These are phyloP conservation scores for Podocnemis expansa DNA, from an alignment of 2,113 vertebrate genomes.

Conservation along the genomic window DNA sequence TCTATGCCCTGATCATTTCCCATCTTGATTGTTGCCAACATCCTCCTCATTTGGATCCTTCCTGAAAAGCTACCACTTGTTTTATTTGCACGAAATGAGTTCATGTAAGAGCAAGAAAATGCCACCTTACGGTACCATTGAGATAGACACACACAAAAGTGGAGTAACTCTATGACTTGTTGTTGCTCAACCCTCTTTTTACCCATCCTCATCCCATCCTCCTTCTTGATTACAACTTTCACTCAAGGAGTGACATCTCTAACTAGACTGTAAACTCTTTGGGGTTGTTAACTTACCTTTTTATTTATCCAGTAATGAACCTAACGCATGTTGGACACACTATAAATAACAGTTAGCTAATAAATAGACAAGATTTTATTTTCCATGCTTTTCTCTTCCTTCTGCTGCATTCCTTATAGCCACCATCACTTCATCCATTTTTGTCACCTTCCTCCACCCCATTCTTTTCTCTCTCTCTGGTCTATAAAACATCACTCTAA, in stretches of 20 bases:
- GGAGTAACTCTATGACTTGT: neutral
- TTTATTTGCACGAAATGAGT: neutral
- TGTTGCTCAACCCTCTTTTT: neutral
- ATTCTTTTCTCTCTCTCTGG: constrained; percentile 40
- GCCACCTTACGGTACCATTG: neutral
- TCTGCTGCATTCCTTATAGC: constrained; percentile 27
- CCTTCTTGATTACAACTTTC: constrained; percentile 19
- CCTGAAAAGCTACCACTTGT: neutral
- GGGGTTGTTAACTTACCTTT: constrained; percentile 37
- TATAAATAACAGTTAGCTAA: constrained; percentile 39
- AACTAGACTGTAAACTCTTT: constrained; percentile 47
- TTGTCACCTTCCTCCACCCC: neutral
- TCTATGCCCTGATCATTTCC: neutral
- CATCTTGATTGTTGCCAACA: too few species aligned
- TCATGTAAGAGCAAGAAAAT: neutral
- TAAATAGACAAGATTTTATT: constrained; percentile 23
- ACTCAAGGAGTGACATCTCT: constrained; percentile 22
- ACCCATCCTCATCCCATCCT: neutral
- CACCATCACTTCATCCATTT: constrained; percentile 60
- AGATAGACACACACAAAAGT: neutral
- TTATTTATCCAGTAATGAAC: constrained; percentile 34
- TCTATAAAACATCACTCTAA: neutral
- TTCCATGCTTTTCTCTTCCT: neutral
- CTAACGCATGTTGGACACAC: neutral
- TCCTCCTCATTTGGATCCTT: neutral